A percentile compares a stretch with the other conserved stretches of the same genome.
These are phyloP conservation scores for Anguilla anguilla DNA, from an alignment of 2,797 vertebrate species.

Conservation along the genomic window DNA sequence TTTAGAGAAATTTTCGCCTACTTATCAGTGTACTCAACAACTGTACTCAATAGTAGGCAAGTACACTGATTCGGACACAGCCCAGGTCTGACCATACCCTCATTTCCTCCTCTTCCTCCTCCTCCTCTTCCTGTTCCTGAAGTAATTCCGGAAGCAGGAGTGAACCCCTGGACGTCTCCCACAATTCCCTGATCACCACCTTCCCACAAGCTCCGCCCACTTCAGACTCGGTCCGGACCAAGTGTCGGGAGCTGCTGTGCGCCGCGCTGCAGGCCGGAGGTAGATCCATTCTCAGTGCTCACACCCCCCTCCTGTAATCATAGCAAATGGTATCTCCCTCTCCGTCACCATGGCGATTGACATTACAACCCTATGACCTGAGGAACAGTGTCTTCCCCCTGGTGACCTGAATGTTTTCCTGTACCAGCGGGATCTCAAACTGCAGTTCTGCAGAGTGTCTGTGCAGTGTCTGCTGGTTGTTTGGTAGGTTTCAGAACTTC, in stretches of 20 bases:
- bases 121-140: constrained; percentile 78
- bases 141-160: constrained; percentile 89
- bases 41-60: no score
- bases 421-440: no score
- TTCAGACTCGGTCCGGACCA: constrained; percentile 91
- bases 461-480: no score
- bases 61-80: no score
- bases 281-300: constrained; percentile 58
- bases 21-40: no score
- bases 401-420: background rate
- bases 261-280: constrained; percentile 92
- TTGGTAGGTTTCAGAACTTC: no score
- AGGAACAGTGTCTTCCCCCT: background rate
- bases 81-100: no score
- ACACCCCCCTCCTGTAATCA: background rate
- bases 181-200: constrained; percentile 84
- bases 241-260: constrained; percentile 93
- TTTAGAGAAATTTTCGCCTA: no score
- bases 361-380: background rate
- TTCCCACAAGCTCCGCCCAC: constrained; percentile 91
- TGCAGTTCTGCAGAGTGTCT: no score
- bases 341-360: background rate
- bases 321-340: background rate
- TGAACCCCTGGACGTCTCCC: constrained; percentile 77
- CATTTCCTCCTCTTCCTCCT: background rate